These are phyloP conservation scores for Calonectris borealis DNA, from an alignment of 2,113 vertebrate species.

Conservation along the genomic window DNA sequence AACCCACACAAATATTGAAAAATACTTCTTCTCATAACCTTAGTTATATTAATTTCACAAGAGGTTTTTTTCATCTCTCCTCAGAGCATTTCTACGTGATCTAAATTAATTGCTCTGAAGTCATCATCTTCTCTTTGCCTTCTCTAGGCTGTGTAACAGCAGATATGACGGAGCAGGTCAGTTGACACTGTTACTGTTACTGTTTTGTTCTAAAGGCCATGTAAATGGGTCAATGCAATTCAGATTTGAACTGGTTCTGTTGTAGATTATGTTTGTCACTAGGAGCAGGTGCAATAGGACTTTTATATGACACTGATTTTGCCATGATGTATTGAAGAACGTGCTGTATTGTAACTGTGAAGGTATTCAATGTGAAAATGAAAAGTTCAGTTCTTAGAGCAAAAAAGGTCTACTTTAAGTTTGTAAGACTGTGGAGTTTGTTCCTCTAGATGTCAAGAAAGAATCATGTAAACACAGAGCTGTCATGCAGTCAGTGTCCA, in stretches of 20 bases:
- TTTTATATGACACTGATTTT: not conserved
- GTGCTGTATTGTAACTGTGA: not conserved
- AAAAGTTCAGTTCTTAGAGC: not conserved
- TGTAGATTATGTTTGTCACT: not conserved
- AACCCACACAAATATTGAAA: not conserved
- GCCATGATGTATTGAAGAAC: not conserved
- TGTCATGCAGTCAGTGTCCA: not conserved
- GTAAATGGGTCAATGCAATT: not conserved
- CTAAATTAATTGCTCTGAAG: not conserved
- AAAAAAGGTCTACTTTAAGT: not conserved
- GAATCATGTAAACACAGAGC: not conserved
- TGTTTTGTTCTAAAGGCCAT: not conserved
- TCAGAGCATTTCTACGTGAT: not conserved
- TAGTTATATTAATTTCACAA: not conserved
- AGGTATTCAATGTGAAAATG: not conserved
- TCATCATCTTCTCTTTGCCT: not conserved
- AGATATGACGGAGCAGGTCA: not conserved
- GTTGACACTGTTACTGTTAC: not conserved
- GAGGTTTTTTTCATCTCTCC: not conserved
- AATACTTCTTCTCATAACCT: not conserved
- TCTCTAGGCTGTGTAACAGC: not conserved
- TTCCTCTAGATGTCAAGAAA: not conserved
- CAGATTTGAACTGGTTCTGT: not conserved
- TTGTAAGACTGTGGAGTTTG: not conserved
- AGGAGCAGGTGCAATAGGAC: not conserved